Evolutionary conservation across 1,140 invertebrate species (phyloP), one percentile per base, ranked within the genome.

Genomic region (Tetramorium simillimum): DNA sequence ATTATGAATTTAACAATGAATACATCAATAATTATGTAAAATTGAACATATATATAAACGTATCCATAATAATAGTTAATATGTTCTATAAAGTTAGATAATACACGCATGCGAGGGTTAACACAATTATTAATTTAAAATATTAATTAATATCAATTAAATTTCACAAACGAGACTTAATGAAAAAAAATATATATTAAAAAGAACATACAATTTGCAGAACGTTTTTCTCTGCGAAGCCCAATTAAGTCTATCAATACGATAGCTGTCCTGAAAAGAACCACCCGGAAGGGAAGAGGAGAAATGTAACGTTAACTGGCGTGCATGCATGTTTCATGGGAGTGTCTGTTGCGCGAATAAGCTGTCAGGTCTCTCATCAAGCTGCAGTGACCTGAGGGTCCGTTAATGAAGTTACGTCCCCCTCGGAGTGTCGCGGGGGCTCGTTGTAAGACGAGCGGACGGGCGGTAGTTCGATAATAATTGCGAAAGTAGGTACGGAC

Each of bases 371-470:
- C 73, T 60, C 85, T 70, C 80, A 43, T 37, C 53, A 56, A 28
- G 3, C 67, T 56, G 67, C 73, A 89, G 85, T 92, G 88, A 92
- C 91, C 86, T 89, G 90, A 90, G 91, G 91, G 88, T 86, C 12
- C 90, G 62, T 90, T 92, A 92, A 92, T 75, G 65, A 91, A 92
- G 86, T 92, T 92, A 92, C 62, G 84, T 86, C 88, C 88, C 89
- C 85, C 53, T 82, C 49, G 21, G 49, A 24, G 40, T 28, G 70
- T 84, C 76, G 63, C 37, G 62, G 82, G 82, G 67, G 58, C 62
- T 53, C 76, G 37, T 80, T 24, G 73, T 60, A 86, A 88, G 88
- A 86, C 46, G 51, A 16, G 51, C 6, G 46, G 56, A 7, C 18
- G 24, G 14, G 16, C n/a, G 21, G 21, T 70, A 46, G 53, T 53